Evolutionary conservation across 2,888 invertebrate genomes (phyloP), one percentile per base, ranked within the genome.

Genomic region (Isotomurus palustris): DNA sequence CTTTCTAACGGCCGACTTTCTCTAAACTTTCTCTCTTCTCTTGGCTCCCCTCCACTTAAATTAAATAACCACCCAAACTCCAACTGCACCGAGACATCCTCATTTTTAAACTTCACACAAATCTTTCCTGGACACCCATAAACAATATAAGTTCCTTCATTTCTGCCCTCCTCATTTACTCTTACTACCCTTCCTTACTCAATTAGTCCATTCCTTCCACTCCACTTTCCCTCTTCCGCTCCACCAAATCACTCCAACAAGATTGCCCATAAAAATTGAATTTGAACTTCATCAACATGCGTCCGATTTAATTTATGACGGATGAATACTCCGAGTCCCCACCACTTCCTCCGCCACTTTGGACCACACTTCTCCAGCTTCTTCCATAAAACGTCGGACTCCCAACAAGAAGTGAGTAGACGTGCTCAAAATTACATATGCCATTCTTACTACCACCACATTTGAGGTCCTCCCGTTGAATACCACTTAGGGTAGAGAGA

Each of bases 221-320:
- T n/a, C n/a, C n/a, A n/a, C n/a, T n/a, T n/a, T n/a, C n/a, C n/a
- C n/a, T n/a, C n/a, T n/a, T n/a, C n/a, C n/a, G n/a, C n/a, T n/a
- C n/a, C n/a, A n/a, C n/a, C n/a, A n/a, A n/a, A n/a, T n/a, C n/a
- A n/a, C n/a, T n/a, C n/a, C n/a, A n/a, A n/a, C n/a, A n/a, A 10
- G 43, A 43, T 43, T 43, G 24, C 17, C 48, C 41, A 41, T 38
- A 10, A 48, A 53, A 58, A 58, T 58, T 58, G 27, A 58, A 52
- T 53, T 58, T 47, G 6, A 48, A 38, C 57, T 53, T 53, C 57
- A 57, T 52, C 52, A 52, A 45, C 38, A 53, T 32, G 17, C 36
- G 40, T 52, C 32, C 48, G 53, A 58, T 58, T 52, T 45, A 53
- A 53, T 58, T 58, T 58, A 29, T 47, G 47, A 53, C 41, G 3